These are phyloP conservation scores for Rhynchomys soricoides DNA, from an alignment of 2,113 vertebrate genomes.

Conservation along the genomic window DNA sequence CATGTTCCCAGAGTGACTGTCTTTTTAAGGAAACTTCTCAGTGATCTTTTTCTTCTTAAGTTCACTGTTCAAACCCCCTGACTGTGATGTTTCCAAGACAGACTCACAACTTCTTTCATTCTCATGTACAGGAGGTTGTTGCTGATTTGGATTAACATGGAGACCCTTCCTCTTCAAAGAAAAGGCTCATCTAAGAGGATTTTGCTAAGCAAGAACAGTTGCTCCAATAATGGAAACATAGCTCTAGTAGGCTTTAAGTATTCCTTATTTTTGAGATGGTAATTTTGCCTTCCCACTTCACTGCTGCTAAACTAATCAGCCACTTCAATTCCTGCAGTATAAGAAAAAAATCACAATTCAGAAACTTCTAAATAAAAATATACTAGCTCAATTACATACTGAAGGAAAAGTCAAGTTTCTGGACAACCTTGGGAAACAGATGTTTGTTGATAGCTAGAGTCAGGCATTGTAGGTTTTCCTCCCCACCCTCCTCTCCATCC, in stretches of 20 bases:
- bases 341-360: not conserved
- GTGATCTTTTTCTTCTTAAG: not conserved
- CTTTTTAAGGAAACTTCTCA: not conserved
- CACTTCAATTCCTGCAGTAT: not conserved
- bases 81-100: not conserved
- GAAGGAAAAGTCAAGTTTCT: not conserved
- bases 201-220: not conserved
- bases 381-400: not conserved
- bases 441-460: not conserved
- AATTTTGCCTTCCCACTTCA: not conserved
- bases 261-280: slow-evolving; percentile 24
- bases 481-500: too few relatives aligned
- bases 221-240: not conserved
- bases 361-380: slow-evolving; percentile 19
- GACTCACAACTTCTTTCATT: not conserved
- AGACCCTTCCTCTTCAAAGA: not conserved
- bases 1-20: not conserved
- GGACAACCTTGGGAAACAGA: not conserved
- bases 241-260: not conserved
- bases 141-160: not conserved
- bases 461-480: not conserved
- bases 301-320: not conserved
- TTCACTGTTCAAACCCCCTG: not conserved
- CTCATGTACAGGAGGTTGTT: not conserved
- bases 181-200: not conserved